Base-by-base conservation (phyloP, 1,140 invertebrate species). In the Drosophila nikananu region DNA sequence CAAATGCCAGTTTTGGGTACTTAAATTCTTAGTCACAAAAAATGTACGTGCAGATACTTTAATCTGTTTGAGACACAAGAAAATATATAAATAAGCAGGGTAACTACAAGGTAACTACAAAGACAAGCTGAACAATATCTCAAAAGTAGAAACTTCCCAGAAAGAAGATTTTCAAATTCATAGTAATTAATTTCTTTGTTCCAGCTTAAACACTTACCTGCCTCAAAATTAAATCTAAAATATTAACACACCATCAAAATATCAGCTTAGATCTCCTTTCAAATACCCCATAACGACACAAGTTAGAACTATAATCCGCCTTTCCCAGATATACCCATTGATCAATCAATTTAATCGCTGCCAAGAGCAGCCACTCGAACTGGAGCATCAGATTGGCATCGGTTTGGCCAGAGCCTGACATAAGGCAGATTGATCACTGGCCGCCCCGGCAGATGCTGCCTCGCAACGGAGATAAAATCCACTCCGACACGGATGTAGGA, bases 381-480 rank as follows among this genome's bases (percentile, higher is more conserved):
- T 81, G 64, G 68, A 86, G 78, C 78, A 84, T 54, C 73, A 44
- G 66, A 65, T 83, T 51, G 62, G 25, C 54, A 80, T 59, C 72
- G 21, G 44, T 27, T 57, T 52, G 52, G 55, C 32, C 57, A 42
- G 48, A 13, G 67, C 58, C 54, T 86, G 83, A 81, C 84, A 89
- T 83, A 87, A 87, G 84, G 79, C 82, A 87, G 84, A 87, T 87
- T 83, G 84, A 87, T 87, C 81, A 80, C 84, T 68, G 65, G 42
- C 67, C 55, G 44, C 62, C 61, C 39, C 32, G 73, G 60, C 61
- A 68, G 77, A 79, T 62, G 54, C 12, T 12, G 55, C 60, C 37
- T 35, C 13, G 9, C 17, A 48, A 39, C 46, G 25, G 23, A 55
- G 67, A 71, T 71, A 68, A 64, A 23, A 39, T 57, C 49, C 23